Percentiles rank a stretch among this genome's conserved stretches.
Evolutionary conservation across 2,888 invertebrate genomes (phyloP).

Genomic region (Aleiodes alternator): DNA sequence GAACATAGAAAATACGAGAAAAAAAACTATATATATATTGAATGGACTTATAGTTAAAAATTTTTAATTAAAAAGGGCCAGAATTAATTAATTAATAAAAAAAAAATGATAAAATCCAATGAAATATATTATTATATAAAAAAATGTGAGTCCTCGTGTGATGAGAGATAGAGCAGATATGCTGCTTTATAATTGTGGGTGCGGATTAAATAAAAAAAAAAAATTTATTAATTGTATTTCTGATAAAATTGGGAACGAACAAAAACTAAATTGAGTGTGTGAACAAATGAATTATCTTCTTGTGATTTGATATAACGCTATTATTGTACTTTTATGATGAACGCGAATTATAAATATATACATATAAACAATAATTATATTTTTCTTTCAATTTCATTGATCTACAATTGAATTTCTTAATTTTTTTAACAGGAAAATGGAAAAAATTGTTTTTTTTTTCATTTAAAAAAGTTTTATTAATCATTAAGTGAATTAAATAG

Average conservation of each 20-base stretch:
- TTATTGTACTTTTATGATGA: slow-evolving; percentile 75
- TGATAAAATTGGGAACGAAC: slow-evolving; percentile 57
- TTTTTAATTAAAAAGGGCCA: slow-evolving; percentile 50
- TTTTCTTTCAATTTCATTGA: not conserved
- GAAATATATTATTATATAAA: slow-evolving; percentile 38
- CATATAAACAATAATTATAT: slow-evolving; percentile 60
- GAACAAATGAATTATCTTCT: slow-evolving; percentile 69
- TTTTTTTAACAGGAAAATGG: no score
- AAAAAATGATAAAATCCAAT: slow-evolving; percentile 45
- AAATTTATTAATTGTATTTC: slow-evolving; percentile 62
- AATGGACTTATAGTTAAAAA: slow-evolving; percentile 33
- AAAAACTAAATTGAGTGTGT: slow-evolving; percentile 64
- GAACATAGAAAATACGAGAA: slow-evolving; percentile 34
- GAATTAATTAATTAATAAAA: slow-evolving; percentile 56
- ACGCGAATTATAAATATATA: slow-evolving; percentile 72
- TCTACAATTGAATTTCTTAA: no score
- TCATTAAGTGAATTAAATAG: not conserved
- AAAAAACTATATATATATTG: slow-evolving; percentile 37
- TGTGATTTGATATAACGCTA: slow-evolving; percentile 74
- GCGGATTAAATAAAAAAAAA: slow-evolving; percentile 51
- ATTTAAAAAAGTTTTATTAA: not conserved
- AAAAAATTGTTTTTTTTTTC: not conserved
- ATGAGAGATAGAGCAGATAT: slow-evolving; percentile 9
- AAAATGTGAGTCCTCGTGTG: slow-evolving; percentile 21
- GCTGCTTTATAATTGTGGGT: slow-evolving; percentile 9